Evolutionary conservation across 2,888 invertebrate species (phyloP).

Genomic region (Nomada ruficornis): DNA sequence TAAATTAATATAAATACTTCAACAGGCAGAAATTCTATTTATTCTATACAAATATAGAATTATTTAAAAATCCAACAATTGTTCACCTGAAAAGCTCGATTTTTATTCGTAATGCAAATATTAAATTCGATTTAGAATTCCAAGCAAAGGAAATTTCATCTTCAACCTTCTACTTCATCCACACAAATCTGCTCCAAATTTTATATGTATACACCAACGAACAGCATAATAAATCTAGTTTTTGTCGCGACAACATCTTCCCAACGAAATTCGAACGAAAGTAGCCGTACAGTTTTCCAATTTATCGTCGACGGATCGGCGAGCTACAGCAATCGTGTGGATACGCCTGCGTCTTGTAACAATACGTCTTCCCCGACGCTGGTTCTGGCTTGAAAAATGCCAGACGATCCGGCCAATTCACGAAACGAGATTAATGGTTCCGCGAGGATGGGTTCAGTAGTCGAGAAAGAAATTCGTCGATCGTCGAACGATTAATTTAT

Average conservation of each 20-base stretch:
- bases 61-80: no score
- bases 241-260: background rate
- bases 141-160: background rate
- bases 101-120: background rate
- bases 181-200: background rate
- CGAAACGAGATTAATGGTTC: conserved; percentile 53
- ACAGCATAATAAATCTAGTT: conserved; percentile 21
- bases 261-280: conserved; percentile 6
- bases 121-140: background rate
- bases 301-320: conserved; percentile 46
- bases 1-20: no score
- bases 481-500: conserved; percentile 45
- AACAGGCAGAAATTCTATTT: no score
- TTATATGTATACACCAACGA: background rate
- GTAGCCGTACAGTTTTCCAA: conserved; percentile 32
- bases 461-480: conserved; percentile 21
- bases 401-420: conserved; percentile 45
- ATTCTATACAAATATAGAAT: no score
- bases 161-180: background rate
- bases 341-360: conserved; percentile 28
- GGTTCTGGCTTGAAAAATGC: conserved; percentile 55
- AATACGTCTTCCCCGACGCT: conserved; percentile 38
- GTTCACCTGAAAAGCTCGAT: background rate
- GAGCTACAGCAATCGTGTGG: conserved; percentile 22
- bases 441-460: conserved; percentile 39